Evolutionary conservation across 1,140 invertebrate species (phyloP), one percentile per base, ranked within the genome.

Genomic region (Plutomurus gul): DNA sequence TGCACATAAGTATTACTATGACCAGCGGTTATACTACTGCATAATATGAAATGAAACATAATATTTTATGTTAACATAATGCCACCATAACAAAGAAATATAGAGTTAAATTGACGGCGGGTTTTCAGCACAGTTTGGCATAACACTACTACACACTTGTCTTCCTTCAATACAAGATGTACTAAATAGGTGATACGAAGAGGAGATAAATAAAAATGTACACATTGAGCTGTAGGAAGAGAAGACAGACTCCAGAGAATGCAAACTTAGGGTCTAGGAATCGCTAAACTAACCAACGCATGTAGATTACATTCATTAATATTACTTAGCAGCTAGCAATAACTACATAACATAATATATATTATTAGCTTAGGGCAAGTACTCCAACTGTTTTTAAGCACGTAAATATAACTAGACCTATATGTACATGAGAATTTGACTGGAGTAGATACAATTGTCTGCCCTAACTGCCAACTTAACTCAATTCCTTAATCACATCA

Each of bases 401-500:
- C 40, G 46, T 47, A 75, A 47, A 75, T 40, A 75, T 75, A 25
- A 75, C 20, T 49, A 51, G 22, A 56, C 33, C 47, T 51, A 49
- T 30, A 6, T 33, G 25, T 33, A 65, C n/a, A 25, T 65, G 56
- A n/a, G 27, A n/a, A 65, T 30, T 65, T 65, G 30, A 30, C 51
- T 30, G 56, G 27, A 65, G n/a, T 65, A 25, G 46, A 71, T 65
- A 78, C 76, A 78, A 78, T 78, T 78, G 76, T 72, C 76, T 78
- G 25, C 43, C 56, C 56, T 65, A 65, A 65, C 56, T 65, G 56
- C 56, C 56, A 72, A 39, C 49, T 46, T 79, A 79, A 79, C 77
- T 79, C 77, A 79, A 79, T 79, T 51, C 71, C 25, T 75, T 79
- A 79, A 79, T 79, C 72, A 79, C 51, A 79, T 79, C 65, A 79